Evolutionary conservation across 2,797 vertebrate species (phyloP).

Genomic region (Pseudomugil tenellus): DNA sequence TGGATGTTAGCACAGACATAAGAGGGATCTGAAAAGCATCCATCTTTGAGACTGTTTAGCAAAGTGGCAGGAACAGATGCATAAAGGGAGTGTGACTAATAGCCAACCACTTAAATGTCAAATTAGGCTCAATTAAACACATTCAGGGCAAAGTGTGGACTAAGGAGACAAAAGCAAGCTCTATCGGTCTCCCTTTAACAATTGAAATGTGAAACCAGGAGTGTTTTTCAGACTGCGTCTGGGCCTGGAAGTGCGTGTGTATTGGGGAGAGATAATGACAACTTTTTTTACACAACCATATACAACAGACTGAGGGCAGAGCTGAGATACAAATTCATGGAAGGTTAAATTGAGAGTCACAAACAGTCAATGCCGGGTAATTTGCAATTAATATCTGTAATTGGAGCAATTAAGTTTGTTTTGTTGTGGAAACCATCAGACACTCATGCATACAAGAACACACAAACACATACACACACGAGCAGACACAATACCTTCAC

Average conservation of each 20-base stretch:
- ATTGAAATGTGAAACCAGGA: background rate
- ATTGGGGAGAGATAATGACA: conserved; percentile 19
- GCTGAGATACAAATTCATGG: conserved; percentile 52
- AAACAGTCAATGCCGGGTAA: conserved; percentile 63
- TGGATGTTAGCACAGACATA: conserved; percentile 1
- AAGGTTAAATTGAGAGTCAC: conserved; percentile 59
- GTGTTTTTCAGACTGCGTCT: background rate
- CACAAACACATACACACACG: conserved; percentile 22
- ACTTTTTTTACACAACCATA: conserved; percentile 45
- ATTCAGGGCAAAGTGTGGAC: conserved; percentile 9
- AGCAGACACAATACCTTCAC: conserved; percentile 1
- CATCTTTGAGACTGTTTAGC: conserved; percentile 36
- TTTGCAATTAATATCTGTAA: conserved; percentile 77
- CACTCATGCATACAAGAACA: conserved; percentile 28
- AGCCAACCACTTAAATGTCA: conserved; percentile 35
- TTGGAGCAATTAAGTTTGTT: conserved; percentile 78
- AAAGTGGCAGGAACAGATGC: conserved; percentile 26
- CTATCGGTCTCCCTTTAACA: conserved; percentile 17
- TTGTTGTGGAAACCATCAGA: conserved; percentile 70
- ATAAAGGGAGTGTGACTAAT: conserved; percentile 27
- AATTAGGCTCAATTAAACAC: conserved; percentile 32
- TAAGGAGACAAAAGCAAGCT: conserved; percentile 25
- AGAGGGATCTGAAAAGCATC: conserved; percentile 24
- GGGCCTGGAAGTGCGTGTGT: background rate
- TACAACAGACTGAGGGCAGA: conserved; percentile 30